Percentiles rank a stretch among this genome's conserved stretches.
These are phyloP conservation scores for Indicator indicator DNA, from an alignment of 2,113 vertebrate species.

Conservation along the genomic window DNA sequence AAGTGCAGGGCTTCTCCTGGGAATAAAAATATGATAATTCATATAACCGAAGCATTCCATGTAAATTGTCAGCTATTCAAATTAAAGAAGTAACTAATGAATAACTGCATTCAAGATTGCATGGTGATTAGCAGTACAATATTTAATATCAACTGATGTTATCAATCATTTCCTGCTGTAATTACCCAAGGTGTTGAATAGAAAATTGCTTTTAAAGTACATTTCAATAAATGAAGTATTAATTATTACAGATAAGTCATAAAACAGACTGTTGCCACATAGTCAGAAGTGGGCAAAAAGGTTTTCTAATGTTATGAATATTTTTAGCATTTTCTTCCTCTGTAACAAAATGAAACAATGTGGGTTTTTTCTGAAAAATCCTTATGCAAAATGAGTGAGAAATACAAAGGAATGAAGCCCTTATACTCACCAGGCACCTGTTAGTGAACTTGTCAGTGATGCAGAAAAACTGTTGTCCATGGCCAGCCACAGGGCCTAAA, in stretches of 20 bases:
- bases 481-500: background rate
- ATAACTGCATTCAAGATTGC: conserved; percentile 54
- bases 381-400: background rate
- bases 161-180: conserved; percentile 59
- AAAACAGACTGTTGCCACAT: background rate
- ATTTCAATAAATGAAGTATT: conserved; percentile 39
- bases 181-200: conserved; percentile 57
- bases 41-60: conserved; percentile 26
- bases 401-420: background rate
- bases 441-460: background rate
- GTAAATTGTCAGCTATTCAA: conserved; percentile 51
- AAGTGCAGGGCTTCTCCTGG: background rate
- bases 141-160: conserved; percentile 57
- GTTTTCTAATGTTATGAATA: background rate
- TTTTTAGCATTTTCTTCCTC: background rate
- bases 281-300: background rate
- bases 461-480: background rate
- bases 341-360: background rate
- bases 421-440: background rate
- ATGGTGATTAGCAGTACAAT: conserved; percentile 59
- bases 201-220: conserved; percentile 62
- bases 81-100: conserved; percentile 67
- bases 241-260: conserved; percentile 24
- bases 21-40: conserved; percentile 34
- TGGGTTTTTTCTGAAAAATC: background rate